Base-by-base conservation (phyloP, 2,113 vertebrate species). In the Lepisosteus osseus region DNA sequence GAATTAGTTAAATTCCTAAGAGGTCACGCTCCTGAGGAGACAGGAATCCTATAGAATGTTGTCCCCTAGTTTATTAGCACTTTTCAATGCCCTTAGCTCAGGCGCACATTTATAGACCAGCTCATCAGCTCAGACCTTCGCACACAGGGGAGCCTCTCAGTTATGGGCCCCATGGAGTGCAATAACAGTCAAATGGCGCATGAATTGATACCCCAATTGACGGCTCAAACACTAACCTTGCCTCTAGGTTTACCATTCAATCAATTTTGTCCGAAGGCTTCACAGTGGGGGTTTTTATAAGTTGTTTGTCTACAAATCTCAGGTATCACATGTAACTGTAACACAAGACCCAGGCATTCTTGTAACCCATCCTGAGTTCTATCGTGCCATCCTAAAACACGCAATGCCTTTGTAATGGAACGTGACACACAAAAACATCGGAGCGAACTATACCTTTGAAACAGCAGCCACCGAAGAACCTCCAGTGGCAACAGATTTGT, bases 181-280 rank as follows among this genome's bases (percentile, higher is more conserved):
- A 82, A 84, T 55, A 86, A 77, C 79, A 79, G 79, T 64, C 81
- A 59, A 3, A 59, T 12, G 29, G 29, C 56, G 13, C 82, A 80
- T 83, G 78, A 90, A 88, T 77, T 79, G 83, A 85, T 80, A 73
- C 76, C 74, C 80, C 81, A 77, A 66, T 82, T 80, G 67, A 76
- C 13, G 75, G 81, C 85, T 80, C 80, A 84, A 92, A 88, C 84
- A 84, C 80, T 40, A 69, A 67, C 76, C 80, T 86, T 90, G 89
- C 86, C 87, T 87, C 65, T 67, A 90, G 90, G 92, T 91, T 90
- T 90, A 93, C 83, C 73, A 78, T 68, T n/a, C 17, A 63, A 75
- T 85, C 79, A 77, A 82, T 85, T 85, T 87, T 87, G 29, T 82
- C 86, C 75, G 67, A 82, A 84, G 83, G 83, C 85, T 86, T 89